Percentiles rank a stretch among this genome's conserved stretches.
Conservation (phyloP, 1,140 invertebrate genomes). For the Cylas formicarius region DNA sequence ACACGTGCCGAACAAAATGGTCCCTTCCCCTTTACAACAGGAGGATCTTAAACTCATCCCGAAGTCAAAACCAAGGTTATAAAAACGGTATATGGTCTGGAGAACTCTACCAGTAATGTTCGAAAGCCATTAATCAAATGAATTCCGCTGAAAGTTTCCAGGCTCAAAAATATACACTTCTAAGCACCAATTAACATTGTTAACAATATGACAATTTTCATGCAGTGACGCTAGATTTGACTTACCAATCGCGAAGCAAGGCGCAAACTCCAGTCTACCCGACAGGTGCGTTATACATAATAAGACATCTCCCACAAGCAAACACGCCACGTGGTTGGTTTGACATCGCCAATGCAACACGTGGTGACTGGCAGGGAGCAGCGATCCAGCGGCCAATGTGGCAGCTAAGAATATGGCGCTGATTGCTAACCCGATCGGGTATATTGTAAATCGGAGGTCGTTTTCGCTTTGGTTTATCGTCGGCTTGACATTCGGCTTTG, state of each 20-base stretch:
- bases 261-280: conserved; percentile 47
- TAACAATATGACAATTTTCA: too few relatives aligned
- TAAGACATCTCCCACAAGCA: conserved; percentile 68
- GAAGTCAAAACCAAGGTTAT: too few relatives aligned
- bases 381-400: conserved; percentile 64
- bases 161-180: too few relatives aligned
- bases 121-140: too few relatives aligned
- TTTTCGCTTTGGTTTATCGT: conserved; percentile 9
- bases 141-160: background rate
- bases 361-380: conserved; percentile 72
- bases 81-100: too few relatives aligned
- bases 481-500: conserved; percentile 26
- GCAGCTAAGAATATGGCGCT: conserved; percentile 70
- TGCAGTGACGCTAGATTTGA: conserved; percentile 18
- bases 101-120: too few relatives aligned
- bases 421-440: conserved; percentile 66
- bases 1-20: too few relatives aligned
- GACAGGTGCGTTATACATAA: conserved; percentile 66
- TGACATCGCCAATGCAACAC: conserved; percentile 78
- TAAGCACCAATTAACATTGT: too few relatives aligned
- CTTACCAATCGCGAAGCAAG: conserved; percentile 61
- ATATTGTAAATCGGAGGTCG: conserved; percentile 57
- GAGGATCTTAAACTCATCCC: too few relatives aligned
- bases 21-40: too few relatives aligned
- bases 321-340: conserved; percentile 71